Evolutionary conservation across 2,113 vertebrate species (phyloP).

Genomic region (Nematolebias whitei): DNA sequence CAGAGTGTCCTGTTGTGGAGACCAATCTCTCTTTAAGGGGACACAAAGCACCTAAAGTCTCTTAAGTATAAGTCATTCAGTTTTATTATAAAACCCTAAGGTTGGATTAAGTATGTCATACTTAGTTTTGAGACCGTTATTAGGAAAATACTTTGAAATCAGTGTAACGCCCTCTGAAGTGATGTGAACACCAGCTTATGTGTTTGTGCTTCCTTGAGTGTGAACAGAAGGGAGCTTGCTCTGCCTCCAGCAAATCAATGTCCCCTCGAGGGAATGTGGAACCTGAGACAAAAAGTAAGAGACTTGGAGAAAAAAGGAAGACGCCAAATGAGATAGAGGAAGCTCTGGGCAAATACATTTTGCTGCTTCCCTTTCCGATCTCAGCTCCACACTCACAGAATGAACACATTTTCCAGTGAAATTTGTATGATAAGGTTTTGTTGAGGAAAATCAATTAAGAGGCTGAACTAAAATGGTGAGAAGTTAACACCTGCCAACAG

Average conservation of each 20-base stretch:
- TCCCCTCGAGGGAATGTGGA: constrained; percentile 66
- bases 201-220: constrained; percentile 39
- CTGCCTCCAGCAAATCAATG: constrained; percentile 72
- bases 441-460: constrained; percentile 19
- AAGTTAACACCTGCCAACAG: constrained; percentile 45
- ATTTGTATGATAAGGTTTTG: constrained; percentile 33
- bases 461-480: constrained; percentile 23
- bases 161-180: constrained; percentile 17
- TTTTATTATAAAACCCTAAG: constrained; percentile 4
- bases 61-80: background rate
- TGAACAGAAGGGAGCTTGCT: constrained; percentile 58
- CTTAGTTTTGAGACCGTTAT: background rate
- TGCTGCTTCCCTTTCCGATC: constrained; percentile 39
- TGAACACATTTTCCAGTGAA: constrained; percentile 12
- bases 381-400: constrained; percentile 14
- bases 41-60: background rate
- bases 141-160: constrained; percentile 5
- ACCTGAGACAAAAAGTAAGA: constrained; percentile 62
- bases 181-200: constrained; percentile 6
- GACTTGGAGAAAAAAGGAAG: constrained; percentile 39
- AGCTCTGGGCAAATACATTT: constrained; percentile 61
- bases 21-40: background rate
- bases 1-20: background rate
- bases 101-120: constrained; percentile 6
- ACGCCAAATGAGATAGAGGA: constrained; percentile 35